Percentiles rank a stretch among this genome's conserved stretches.
Evolutionary conservation across 1,140 invertebrate species (phyloP).

Genomic region (Zaprionus tsacasi): DNA sequence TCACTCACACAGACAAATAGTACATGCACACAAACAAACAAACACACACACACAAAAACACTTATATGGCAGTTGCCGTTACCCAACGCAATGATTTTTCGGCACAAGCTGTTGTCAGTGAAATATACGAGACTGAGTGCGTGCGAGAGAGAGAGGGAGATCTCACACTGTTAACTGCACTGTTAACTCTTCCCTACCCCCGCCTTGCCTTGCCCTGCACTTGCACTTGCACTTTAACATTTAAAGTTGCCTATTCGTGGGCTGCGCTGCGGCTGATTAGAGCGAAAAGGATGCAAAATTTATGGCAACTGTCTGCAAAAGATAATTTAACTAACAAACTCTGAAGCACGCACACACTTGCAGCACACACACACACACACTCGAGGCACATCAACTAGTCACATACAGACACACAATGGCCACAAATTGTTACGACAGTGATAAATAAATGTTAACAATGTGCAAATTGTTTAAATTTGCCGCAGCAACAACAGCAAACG

Average conservation of each 20-base stretch:
- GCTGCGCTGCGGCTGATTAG: slow-evolving; percentile 42
- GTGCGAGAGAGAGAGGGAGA: neutral
- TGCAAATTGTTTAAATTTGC: slow-evolving; percentile 56
- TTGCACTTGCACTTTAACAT: slow-evolving; percentile 42
- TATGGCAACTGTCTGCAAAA: slow-evolving; percentile 45
- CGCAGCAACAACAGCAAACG: slow-evolving; percentile 44
- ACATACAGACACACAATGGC: slow-evolving; percentile 29
- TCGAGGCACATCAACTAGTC: neutral
- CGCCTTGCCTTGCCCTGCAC: neutral
- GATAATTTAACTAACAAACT: slow-evolving; percentile 50
- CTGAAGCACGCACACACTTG: slow-evolving; percentile 15
- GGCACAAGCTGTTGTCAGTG: slow-evolving; percentile 50
- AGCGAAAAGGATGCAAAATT: slow-evolving; percentile 38
- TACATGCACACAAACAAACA: slow-evolving; percentile 8
- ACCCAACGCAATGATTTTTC: slow-evolving; percentile 54
- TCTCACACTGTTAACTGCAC: neutral
- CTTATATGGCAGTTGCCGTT: slow-evolving; percentile 29
- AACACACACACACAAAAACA: neutral
- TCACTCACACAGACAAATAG: slow-evolving; percentile 4
- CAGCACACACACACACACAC: neutral
- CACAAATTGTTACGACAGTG: slow-evolving; percentile 52
- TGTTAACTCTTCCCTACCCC: slow-evolving; percentile 1
- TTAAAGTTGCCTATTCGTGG: slow-evolving; percentile 24
- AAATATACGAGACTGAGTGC: slow-evolving; percentile 34
- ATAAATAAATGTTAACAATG: slow-evolving; percentile 60